These are phyloP conservation scores for Tortrix viridana DNA, from an alignment of 2,888 invertebrate genomes.

Conservation along the genomic window DNA sequence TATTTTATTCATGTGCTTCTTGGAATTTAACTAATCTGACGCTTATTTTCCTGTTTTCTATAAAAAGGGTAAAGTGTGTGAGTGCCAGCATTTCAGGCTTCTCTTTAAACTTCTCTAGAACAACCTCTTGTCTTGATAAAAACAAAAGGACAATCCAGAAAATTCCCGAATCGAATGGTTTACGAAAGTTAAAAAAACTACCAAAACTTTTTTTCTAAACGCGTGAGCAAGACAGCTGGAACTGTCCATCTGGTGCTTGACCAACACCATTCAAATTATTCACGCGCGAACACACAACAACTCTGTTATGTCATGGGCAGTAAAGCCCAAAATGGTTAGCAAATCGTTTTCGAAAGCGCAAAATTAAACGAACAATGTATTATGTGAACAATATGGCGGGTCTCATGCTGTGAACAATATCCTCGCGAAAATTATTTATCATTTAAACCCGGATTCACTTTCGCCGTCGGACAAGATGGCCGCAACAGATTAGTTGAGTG, in stretches of 20 bases:
- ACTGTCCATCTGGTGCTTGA: constrained; percentile 16
- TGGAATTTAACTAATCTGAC: too few relatives aligned
- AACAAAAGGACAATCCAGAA: too few relatives aligned
- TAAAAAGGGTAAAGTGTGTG: too few relatives aligned
- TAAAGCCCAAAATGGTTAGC: constrained; percentile 32
- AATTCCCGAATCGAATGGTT: too few relatives aligned
- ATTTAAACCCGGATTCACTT: constrained; percentile 74
- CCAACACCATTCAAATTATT: constrained; percentile 6
- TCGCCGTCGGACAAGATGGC: constrained; percentile 63
- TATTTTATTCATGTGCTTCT: neutral
- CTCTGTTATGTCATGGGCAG: constrained; percentile 26
- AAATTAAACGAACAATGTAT: constrained; percentile 33
- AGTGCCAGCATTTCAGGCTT: too few relatives aligned
- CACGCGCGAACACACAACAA: constrained; percentile 7
- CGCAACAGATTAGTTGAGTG: constrained; percentile 52
- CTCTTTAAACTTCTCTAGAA: too few relatives aligned
- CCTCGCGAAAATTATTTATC: constrained; percentile 77
- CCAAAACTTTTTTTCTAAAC: neutral
- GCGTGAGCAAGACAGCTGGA: constrained; percentile 6
- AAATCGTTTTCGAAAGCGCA: constrained; percentile 30
- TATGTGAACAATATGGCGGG: constrained; percentile 44
- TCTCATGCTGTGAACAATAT: constrained; percentile 78
- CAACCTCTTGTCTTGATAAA: too few relatives aligned
- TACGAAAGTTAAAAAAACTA: neutral
- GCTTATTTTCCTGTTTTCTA: too few relatives aligned